phyloP scores from a whole-genome alignment of 2,113 vertebrate genomes.

The Hoplias malabaricus region DNA sequence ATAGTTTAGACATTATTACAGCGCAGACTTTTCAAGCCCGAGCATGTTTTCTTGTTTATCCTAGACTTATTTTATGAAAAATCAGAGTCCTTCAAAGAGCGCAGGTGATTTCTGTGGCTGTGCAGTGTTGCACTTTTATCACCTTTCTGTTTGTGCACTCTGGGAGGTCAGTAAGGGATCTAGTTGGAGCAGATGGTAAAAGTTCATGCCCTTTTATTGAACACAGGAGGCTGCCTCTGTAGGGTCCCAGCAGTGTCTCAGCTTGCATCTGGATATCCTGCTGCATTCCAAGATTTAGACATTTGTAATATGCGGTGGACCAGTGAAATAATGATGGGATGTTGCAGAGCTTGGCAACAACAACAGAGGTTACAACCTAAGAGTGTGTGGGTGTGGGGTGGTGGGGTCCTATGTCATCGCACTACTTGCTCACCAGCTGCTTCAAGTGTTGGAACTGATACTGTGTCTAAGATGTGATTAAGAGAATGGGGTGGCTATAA shows the following conservation, averaged over 20 bases:
- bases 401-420: neutral
- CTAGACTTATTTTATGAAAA: no score
- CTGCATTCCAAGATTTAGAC: neutral
- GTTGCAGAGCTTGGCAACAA: neutral
- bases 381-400: neutral
- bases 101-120: neutral
- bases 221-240: neutral
- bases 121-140: neutral
- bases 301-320: neutral
- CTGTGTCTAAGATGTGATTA: neutral
- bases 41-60: no score
- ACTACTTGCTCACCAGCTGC: neutral
- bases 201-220: constrained; percentile 20
- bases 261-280: neutral
- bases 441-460: neutral
- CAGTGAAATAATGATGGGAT: neutral
- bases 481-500: neutral
- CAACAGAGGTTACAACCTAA: constrained; percentile 36
- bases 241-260: neutral
- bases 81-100: no score
- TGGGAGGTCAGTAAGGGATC: neutral
- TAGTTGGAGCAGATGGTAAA: constrained; percentile 7
- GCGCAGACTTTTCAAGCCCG: no score
- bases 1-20: no score
- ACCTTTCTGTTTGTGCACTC: neutral